A percentile compares a stretch with the other conserved stretches of the same genome.
Evolutionary conservation across 2,113 vertebrate genomes (phyloP).

Genomic region (Varanus komodoensis): DNA sequence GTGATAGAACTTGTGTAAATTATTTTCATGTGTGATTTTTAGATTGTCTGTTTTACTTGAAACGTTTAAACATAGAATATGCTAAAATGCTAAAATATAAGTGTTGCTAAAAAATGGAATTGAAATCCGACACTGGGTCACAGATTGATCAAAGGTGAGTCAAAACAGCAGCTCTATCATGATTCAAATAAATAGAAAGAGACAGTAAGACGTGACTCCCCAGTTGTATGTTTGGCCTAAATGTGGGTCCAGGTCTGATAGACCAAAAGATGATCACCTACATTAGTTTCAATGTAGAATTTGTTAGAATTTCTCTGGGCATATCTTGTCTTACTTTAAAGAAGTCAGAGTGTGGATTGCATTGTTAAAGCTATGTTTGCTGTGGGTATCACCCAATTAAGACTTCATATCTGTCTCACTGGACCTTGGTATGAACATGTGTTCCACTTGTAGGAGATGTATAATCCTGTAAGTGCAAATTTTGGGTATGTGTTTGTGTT

Average conservation of each 20-base stretch:
- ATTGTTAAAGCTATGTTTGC: too few species aligned
- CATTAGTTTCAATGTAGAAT: background rate
- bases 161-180: background rate
- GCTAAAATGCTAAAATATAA: constrained; percentile 16
- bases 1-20: background rate
- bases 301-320: background rate
- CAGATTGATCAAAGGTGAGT: background rate
- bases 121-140: background rate
- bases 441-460: background rate
- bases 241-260: background rate
- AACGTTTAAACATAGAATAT: background rate
- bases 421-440: background rate
- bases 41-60: background rate
- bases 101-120: background rate
- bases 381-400: background rate
- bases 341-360: background rate
- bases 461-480: background rate
- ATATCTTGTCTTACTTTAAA: background rate
- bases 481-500: background rate
- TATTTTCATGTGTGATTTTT: background rate
- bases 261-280: background rate
- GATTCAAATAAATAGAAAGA: background rate
- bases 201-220: background rate
- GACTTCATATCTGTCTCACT: background rate
- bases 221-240: background rate